Base-by-base conservation (phyloP, 1,140 invertebrate species). In the Drosophila kohkoa region DNA sequence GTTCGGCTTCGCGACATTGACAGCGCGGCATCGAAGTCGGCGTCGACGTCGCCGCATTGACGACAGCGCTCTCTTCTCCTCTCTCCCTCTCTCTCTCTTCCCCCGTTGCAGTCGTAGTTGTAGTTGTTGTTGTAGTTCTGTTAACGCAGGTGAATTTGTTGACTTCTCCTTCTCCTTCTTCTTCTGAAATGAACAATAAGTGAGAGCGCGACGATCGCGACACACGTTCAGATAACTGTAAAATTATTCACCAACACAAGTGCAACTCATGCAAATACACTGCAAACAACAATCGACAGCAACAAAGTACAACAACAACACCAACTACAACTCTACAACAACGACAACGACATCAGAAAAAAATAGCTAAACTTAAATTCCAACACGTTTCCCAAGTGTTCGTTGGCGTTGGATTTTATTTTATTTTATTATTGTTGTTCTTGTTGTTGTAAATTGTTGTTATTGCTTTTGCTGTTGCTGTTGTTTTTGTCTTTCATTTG, bases 211-310 rank as follows among this genome's bases (percentile, higher is more conserved):
- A 11, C 70, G 32, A 70, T 46, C 43, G 60, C 70, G 46, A 48
- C 43, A 60, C 69, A 60, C 73, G 71, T 70, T 72, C 55, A 63
- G 58, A 70, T 70, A 75, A 75, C 72, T 72, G 72, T 72, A 65
- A 76, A 76, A 66, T 72, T 77, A 77, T 65, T 66, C 68, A 82
- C 79, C 59, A 72, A 82, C 41, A 82, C 81, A 66, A 72, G 35
- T 82, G 80, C 82, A 86, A 65, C 72, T 65, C 82, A 88, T 82
- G 82, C 79, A 82, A 87, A 86, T 73, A 73, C 73, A 77, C 70
- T 82, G 68, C 74, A 75, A 71, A 82, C 71, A 77, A 67, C 58
- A 52, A 63, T 25, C 66, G 7, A 58, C 69, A 64, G 67, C 46
- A 66, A 25, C 20, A 25, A 25, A 25, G 20, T 25, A 62, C 11